Evolutionary conservation across 23 tunicate genomes (phyloP).

Genomic region (Botrylloides violaceus): DNA sequence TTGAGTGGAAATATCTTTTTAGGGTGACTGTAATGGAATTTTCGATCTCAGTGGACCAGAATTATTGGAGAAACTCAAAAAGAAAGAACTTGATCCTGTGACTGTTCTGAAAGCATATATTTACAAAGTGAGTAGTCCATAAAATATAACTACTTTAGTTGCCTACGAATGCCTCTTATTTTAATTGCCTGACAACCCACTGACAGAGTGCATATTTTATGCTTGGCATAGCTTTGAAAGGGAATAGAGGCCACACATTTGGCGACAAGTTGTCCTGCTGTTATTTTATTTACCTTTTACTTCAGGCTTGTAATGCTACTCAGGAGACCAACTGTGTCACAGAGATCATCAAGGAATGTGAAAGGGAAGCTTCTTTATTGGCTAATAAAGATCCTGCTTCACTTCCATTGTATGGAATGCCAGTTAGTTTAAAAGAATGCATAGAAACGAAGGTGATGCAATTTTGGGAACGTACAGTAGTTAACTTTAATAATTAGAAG

Average conservation of each 20-base stretch:
- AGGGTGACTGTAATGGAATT: not conserved
- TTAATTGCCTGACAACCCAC: no score
- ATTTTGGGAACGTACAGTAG: no score
- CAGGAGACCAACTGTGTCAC: conserved; percentile 46
- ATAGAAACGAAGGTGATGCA: conserved; percentile 5
- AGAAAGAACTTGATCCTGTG: not conserved
- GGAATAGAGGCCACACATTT: not conserved
- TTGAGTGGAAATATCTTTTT: not conserved
- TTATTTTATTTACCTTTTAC: not conserved
- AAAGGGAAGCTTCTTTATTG: not conserved
- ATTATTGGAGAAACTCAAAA: conserved; percentile 7
- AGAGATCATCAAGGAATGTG: conserved; percentile 20
- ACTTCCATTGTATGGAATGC: conserved; percentile 21
- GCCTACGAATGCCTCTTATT: no score
- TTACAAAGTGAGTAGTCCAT: conserved; percentile 5
- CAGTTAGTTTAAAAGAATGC: conserved; percentile 22
- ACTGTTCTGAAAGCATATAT: conserved; percentile 20
- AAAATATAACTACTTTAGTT: no score
- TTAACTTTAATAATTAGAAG: no score
- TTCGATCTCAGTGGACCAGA: conserved; percentile 7
- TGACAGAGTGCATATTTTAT: no score
- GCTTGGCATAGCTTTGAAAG: no score
- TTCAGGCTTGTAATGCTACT: conserved; percentile 48
- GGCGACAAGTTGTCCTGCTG: not conserved
- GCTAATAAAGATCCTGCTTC: not conserved